Evolutionary conservation across 2,888 invertebrate species (phyloP), one percentile per base, ranked within the genome.

Genomic region (Cephus rjabovi): DNA sequence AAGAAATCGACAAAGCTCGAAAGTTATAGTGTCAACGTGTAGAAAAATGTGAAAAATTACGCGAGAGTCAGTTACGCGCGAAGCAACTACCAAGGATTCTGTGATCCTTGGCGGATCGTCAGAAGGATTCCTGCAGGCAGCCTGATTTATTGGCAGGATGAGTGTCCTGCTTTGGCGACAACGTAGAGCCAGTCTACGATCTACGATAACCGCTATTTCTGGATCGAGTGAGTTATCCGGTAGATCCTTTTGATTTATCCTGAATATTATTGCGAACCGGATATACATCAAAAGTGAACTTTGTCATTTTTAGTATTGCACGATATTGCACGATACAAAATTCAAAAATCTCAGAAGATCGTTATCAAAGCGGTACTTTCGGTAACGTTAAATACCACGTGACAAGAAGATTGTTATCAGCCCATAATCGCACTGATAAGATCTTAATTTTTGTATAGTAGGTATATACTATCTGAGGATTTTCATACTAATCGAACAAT

Each of bases 81-180:
- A 23, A 56, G 56, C 23, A 56, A 4, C 23, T 23, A 56, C 9
- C 56, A 23, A 56, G 56, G 56, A 56, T 56, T 56, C 9, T 15
- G 23, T 56, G 56, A 56, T 56, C 56, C 56, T 56, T 56, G 56
- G 23, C 2, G 9, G 56, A 56, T 56, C 56, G 23, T 56, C 23
- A 56, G 23, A 9, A 56, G 56, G 56, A 9, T 56, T 23, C 2
- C 56, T 56, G 9, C 56, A 9, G 56, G 56, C 56, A 56, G 9
- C 9, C 9, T 56, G 56, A 56, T 56, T 56, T 56, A 56, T 56
- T 56, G 15, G 56, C 56, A 56, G 56, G 79, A 90, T 90, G 90
- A 90, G 90, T 77, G 86, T 90, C 37, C 78, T 90, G n/a, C 79
- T 90, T 80, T 90, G 90, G 90, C 86, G 90, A 71, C 90, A 89